These are phyloP conservation scores for Spodoptera exigua DNA, from an alignment of 2,888 invertebrate genomes.

Conservation along the genomic window DNA sequence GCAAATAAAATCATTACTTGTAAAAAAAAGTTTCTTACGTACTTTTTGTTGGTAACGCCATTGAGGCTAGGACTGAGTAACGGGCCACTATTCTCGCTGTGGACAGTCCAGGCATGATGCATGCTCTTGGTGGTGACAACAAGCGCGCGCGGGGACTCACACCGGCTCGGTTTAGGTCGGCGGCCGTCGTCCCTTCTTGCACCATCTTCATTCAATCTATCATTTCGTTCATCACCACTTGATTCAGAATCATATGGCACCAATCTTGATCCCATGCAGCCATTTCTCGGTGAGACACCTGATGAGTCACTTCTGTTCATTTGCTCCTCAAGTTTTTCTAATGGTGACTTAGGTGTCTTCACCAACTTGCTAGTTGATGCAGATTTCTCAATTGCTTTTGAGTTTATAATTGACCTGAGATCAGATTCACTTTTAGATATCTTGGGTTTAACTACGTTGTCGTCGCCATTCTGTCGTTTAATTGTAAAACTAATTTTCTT, in stretches of 20 bases:
- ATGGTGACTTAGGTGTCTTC: slow-evolving; percentile 78
- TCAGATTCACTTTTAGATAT: slow-evolving; percentile 76
- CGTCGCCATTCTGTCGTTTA: slow-evolving; percentile 76
- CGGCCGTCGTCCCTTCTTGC: slow-evolving; percentile 56
- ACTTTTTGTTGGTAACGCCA: slow-evolving; percentile 85
- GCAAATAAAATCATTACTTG: slow-evolving; percentile 1
- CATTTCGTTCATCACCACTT: slow-evolving; percentile 81
- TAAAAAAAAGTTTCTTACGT: slow-evolving; percentile 36
- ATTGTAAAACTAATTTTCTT: slow-evolving; percentile 78
- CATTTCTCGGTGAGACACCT: slow-evolving; percentile 70
- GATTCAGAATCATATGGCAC: slow-evolving; percentile 91
- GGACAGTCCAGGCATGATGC: slow-evolving; percentile 84
- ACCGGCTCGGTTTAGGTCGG: slow-evolving; percentile 76
- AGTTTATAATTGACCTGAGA: slow-evolving; percentile 62
- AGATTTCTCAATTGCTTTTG: slow-evolving; percentile 71
- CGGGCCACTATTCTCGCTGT: slow-evolving; percentile 78
- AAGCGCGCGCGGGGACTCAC: slow-evolving; percentile 69
- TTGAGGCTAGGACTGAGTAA: slow-evolving; percentile 85
- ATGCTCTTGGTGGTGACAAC: slow-evolving; percentile 80
- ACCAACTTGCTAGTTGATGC: slow-evolving; percentile 74
- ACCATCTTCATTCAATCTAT: slow-evolving; percentile 38
- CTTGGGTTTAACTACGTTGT: slow-evolving; percentile 70
- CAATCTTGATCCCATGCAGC: slow-evolving; percentile 75
- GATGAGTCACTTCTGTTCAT: slow-evolving; percentile 79
- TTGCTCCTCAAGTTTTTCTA: slow-evolving; percentile 84